Evolutionary conservation across 2,113 vertebrate genomes (phyloP), one percentile per base, ranked within the genome.

Genomic region (Cygnus buccinator): DNA sequence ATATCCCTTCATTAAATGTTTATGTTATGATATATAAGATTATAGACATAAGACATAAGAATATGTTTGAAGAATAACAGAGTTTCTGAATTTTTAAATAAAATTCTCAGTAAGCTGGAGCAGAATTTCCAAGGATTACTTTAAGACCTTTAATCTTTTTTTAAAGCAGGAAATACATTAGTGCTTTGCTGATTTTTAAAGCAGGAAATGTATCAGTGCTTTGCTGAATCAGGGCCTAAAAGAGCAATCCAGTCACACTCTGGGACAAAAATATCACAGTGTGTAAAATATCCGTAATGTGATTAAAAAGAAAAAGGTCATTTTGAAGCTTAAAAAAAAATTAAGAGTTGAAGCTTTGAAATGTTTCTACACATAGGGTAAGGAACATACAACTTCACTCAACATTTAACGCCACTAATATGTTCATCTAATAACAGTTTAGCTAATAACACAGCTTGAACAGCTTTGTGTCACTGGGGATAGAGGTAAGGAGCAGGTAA

Each of bases 201-300:
- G 82, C 85, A 80, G 79, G 90, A 95, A 95, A 92, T 95, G 61
- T 57, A 63, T 75, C n/a, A 90, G 37, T 65, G 50, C 68, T 94
- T 75, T 97, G 95, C 95, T 97, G 92, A 96, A 94, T 97, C 95
- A 97, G 94, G 87, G 48, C 82, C 89, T 95, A 85, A 96, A 95
- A 96, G 84, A 95, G 93, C 91, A 96, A 97, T 87, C 70, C 96
- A 93, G 87, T 96, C 94, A 96, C 74, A 95, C 54, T 87, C 35
- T 18, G n/a, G 80, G 91, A 93, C 74, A 95, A 96, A 97, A 95
- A 95, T 97, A 95, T 41, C 81, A 76, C 54, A 84, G 87, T 91
- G 76, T 72, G 91, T 70, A 94, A 95, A 96, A 95, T 94, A 95
- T 82, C 94, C 84, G 48, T 94, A 96, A 97, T 96, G 91, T 93